Percentiles rank a stretch among this genome's conserved stretches.
These are phyloP conservation scores for Neodiprion lecontei DNA, from an alignment of 1,140 invertebrate species.

Conservation along the genomic window DNA sequence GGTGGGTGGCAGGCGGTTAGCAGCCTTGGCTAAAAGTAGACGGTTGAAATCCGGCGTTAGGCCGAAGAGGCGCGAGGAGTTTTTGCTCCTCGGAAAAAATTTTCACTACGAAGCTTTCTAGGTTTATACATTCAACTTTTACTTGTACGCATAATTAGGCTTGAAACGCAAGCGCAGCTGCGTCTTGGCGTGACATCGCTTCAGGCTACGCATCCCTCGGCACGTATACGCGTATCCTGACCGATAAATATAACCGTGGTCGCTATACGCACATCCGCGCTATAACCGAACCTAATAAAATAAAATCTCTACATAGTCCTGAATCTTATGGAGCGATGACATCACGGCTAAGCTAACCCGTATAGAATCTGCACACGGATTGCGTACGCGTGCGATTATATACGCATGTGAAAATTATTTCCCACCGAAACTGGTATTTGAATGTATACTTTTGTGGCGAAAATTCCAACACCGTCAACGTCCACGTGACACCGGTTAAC, in stretches of 20 bases:
- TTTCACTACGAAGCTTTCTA: background rate
- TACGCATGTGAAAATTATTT: no score
- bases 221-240: background rate
- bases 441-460: no score
- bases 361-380: no score
- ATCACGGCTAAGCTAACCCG: background rate
- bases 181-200: background rate
- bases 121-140: background rate
- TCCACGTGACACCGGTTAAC: background rate
- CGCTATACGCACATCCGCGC: background rate
- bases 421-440: no score
- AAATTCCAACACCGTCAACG: background rate
- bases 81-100: background rate
- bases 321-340: background rate
- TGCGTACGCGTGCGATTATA: no score
- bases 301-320: background rate
- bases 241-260: background rate
- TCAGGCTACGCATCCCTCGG: background rate
- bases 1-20: constrained; percentile 8
- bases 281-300: background rate
- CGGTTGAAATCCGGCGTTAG: constrained; percentile 33
- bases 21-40: constrained; percentile 61
- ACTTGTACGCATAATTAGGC: background rate
- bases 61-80: constrained; percentile 11
- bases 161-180: no score